Evolutionary conservation across 1,140 invertebrate genomes (phyloP).

Genomic region (Drosophila burlai): DNA sequence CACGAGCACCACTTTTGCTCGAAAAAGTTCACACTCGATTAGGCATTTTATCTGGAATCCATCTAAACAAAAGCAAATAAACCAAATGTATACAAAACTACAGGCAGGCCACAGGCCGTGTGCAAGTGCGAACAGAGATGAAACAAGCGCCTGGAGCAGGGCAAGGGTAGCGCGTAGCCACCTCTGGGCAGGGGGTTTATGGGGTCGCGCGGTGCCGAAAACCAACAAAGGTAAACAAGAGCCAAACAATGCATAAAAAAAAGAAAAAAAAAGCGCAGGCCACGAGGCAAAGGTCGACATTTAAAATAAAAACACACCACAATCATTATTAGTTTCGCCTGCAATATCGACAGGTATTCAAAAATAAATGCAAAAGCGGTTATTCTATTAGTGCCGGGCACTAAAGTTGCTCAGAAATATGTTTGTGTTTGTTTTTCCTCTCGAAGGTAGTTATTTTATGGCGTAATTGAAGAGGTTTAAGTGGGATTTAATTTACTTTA

Average conservation of each 20-base stretch:
- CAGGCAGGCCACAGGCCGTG: slow-evolving; percentile 25
- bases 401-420: not conserved
- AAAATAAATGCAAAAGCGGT: slow-evolving; percentile 1
- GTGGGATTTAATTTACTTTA: not conserved
- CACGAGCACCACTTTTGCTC: slow-evolving; percentile 12
- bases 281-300: slow-evolving; percentile 50
- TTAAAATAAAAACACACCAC: slow-evolving; percentile 34
- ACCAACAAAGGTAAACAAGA: slow-evolving; percentile 53
- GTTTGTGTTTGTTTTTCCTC: no score
- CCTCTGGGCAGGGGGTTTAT: not conserved
- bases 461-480: not conserved
- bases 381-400: not conserved
- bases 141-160: slow-evolving; percentile 38
- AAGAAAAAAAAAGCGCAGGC: slow-evolving; percentile 15
- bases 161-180: not conserved
- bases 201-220: slow-evolving; percentile 8
- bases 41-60: slow-evolving; percentile 54
- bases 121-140: slow-evolving; percentile 60
- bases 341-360: slow-evolving; percentile 50
- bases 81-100: slow-evolving; percentile 54
- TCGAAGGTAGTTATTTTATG: not conserved
- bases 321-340: slow-evolving; percentile 45
- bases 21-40: slow-evolving; percentile 47
- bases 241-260: slow-evolving; percentile 28
- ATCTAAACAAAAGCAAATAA: slow-evolving; percentile 64